phyloP scores from a whole-genome alignment of 2,888 invertebrate species.

The Scaeva pyrastri region DNA sequence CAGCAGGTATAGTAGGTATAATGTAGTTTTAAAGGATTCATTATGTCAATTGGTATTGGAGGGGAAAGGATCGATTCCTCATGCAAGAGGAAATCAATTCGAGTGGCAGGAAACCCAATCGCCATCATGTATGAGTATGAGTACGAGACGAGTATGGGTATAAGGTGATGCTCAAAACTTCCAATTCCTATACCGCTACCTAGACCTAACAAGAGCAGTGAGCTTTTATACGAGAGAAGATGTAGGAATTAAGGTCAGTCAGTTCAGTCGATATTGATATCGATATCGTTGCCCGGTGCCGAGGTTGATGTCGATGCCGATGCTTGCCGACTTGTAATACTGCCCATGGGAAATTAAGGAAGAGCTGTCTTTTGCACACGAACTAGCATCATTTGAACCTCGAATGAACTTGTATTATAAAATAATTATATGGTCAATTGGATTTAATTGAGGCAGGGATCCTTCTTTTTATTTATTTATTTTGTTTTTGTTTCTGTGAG shows the following conservation, averaged over 20 bases:
- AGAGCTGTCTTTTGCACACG: constrained; percentile 20
- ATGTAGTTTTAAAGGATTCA: constrained; percentile 62
- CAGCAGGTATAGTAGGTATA: constrained; percentile 7
- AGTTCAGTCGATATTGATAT: no score
- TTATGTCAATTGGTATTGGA: constrained; percentile 43
- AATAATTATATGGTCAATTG: constrained; percentile 65
- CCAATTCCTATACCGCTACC: background rate
- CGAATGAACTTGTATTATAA: constrained; percentile 44
- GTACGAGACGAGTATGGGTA: background rate
- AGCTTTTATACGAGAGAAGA: constrained; percentile 14
- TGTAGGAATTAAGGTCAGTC: constrained; percentile 13
- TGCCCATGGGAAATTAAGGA: constrained; percentile 40
- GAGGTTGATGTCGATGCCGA: background rate
- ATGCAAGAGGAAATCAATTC: constrained; percentile 49
- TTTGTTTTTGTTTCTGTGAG: background rate
- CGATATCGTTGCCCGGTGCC: no score
- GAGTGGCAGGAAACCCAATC: constrained; percentile 41
- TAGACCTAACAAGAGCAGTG: background rate
- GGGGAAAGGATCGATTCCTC: constrained; percentile 49
- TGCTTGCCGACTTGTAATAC: constrained; percentile 30
- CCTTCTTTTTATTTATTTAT: background rate
- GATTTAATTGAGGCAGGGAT: constrained; percentile 52
- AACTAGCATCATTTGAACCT: constrained; percentile 13
- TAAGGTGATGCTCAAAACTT: background rate
- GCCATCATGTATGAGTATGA: background rate